These are phyloP conservation scores for Melitaea athalia DNA, from an alignment of 2,888 invertebrate species.

Conservation along the genomic window DNA sequence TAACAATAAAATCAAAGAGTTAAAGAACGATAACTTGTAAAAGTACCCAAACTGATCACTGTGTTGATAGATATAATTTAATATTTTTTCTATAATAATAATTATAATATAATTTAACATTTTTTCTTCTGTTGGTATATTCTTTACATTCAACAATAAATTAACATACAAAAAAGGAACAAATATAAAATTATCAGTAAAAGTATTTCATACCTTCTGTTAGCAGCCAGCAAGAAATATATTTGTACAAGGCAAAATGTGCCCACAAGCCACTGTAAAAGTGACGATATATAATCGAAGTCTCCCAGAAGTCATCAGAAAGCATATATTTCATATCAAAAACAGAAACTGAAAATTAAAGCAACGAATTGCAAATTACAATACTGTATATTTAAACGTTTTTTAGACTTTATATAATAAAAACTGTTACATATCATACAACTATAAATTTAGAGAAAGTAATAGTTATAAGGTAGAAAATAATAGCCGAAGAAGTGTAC, in stretches of 20 bases:
- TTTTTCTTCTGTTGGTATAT: not conserved
- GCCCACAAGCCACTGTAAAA: constrained; percentile 91
- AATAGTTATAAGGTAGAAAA: too few species aligned
- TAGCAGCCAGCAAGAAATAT: constrained; percentile 96
- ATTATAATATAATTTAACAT: too few species aligned
- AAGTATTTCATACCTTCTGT: constrained; percentile 85
- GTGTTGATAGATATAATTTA: too few species aligned
- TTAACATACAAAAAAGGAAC: not conserved
- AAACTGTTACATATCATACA: too few species aligned
- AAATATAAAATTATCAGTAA: not conserved
- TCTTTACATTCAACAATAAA: not conserved
- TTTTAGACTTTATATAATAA: too few species aligned
- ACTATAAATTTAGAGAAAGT: too few species aligned
- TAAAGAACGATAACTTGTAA: too few species aligned
- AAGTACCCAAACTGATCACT: too few species aligned
- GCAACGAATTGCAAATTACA: constrained; percentile 2
- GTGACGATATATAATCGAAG: constrained; percentile 82
- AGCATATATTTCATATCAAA: constrained; percentile 89
- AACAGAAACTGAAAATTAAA: constrained; percentile 68
- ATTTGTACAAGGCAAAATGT: constrained; percentile 92
- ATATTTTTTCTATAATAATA: too few species aligned
- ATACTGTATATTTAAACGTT: too few species aligned
- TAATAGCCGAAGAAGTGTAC: too few species aligned
- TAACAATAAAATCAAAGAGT: too few species aligned
- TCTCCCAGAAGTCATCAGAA: constrained; percentile 81